Evolutionary conservation across 2,888 invertebrate genomes (phyloP), one percentile per base, ranked within the genome.

Genomic region (Caenorhabditis becei): DNA sequence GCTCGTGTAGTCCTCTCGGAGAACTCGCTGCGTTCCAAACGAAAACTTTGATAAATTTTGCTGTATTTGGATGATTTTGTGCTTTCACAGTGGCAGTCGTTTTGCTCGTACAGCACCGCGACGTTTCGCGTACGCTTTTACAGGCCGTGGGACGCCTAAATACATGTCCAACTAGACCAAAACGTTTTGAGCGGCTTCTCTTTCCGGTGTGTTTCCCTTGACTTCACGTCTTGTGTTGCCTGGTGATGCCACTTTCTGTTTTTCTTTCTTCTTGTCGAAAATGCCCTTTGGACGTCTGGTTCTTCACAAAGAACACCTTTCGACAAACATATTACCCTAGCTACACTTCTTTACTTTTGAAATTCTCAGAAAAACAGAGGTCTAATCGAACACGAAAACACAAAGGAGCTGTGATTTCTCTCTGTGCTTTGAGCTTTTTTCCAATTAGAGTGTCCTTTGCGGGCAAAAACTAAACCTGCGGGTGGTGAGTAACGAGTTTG

Each of bases 401-500:
- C 18, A n/a, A n/a, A n/a, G n/a, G n/a, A n/a, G n/a, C 20, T 56
- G 7, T 11, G n/a, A n/a, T 18, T 56, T 56, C 20, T n/a, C 18
- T 20, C 18, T 56, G 56, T 32, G 56, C 56, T 56, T 32, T 24
- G 56, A 56, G 35, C 56, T 26, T 28, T 28, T 47, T 18, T 10
- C 28, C 18, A 20, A 26, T 41, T 56, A 70, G 47, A 28, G 11
- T 69, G 56, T 11, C 56, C 67, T 67, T 67, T 56, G 26, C 47
- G 58, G 47, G 35, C 69, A 58, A 32, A 67, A 58, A 67, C 32
- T 5, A 24, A 66, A 41, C 44, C 44, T 8, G 14, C 44, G 26
- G 59, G 26, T 37, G 56, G 47, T 67, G 59, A 59, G 69, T 59
- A 69, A 69, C 69, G 23, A 59, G 59, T 59, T 49, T 49, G 44